These are phyloP conservation scores for Hormaphis cornu DNA, from an alignment of 1,140 invertebrate species.

Conservation along the genomic window DNA sequence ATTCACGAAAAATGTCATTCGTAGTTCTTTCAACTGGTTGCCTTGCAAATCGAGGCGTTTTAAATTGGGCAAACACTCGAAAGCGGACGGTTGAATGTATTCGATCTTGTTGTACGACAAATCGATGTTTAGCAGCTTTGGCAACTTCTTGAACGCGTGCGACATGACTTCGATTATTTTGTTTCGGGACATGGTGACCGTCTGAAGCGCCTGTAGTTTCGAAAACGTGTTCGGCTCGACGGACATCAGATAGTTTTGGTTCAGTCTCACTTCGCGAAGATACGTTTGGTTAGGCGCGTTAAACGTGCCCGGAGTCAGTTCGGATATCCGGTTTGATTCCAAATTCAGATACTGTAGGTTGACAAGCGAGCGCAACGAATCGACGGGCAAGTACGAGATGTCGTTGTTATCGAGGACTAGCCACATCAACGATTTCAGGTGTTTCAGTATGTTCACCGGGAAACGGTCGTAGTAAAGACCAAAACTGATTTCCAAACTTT, in stretches of 20 bases:
- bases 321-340: constrained; percentile 67
- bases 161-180: constrained; percentile 51
- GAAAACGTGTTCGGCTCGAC: constrained; percentile 56
- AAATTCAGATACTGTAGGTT: constrained; percentile 74
- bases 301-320: constrained; percentile 56
- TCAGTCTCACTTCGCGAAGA: constrained; percentile 63
- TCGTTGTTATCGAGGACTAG: constrained; percentile 82
- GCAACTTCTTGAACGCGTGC: constrained; percentile 55
- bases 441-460: constrained; percentile 59
- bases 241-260: constrained; percentile 58
- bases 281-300: constrained; percentile 58
- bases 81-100: constrained; percentile 52
- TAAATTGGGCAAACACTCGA: constrained; percentile 57
- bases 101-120: constrained; percentile 57
- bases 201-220: constrained; percentile 54
- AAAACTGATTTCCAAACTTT: constrained; percentile 75
- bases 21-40: constrained; percentile 58
- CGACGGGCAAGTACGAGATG: constrained; percentile 57
- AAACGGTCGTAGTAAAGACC: constrained; percentile 68
- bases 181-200: constrained; percentile 61
- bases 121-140: constrained; percentile 58
- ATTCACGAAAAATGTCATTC: constrained; percentile 56
- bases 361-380: constrained; percentile 53
- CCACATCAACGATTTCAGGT: constrained; percentile 65
- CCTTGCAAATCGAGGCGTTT: constrained; percentile 61